Conservation (phyloP, 2,113 vertebrate genomes). For the Plecturocebus donacophilus region DNA sequence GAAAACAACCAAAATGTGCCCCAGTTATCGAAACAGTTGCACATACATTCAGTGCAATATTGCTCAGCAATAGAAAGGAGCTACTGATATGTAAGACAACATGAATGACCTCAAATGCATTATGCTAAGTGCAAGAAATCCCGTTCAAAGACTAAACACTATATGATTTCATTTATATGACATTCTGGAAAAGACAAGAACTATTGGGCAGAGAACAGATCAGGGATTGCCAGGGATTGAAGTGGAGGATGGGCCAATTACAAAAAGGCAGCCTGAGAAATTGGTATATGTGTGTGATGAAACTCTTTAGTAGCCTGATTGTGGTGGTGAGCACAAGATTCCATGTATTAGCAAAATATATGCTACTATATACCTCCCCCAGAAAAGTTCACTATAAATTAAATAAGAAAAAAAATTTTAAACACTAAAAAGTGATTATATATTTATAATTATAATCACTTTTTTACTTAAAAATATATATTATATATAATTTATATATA, state of each 20-base stretch:
- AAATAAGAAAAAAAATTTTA: neutral
- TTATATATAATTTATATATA: too few species aligned
- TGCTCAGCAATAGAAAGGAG: neutral
- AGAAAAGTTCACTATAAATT: neutral
- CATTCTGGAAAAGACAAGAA: neutral
- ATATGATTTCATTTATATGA: neutral
- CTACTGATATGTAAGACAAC: neutral
- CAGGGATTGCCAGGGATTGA: neutral
- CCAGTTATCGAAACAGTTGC: neutral
- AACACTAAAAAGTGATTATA: neutral
- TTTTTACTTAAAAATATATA: too few species aligned
- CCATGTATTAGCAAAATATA: neutral
- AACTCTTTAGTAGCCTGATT: neutral
- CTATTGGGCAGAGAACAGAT: neutral
- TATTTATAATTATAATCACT: neutral
- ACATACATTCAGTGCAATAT: neutral
- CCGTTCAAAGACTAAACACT: neutral
- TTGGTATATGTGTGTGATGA: neutral
- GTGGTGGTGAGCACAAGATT: neutral
- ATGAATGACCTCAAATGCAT: neutral
- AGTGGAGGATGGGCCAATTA: neutral
- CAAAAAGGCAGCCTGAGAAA: fast-evolving
- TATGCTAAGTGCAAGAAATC: neutral
- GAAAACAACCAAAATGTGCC: neutral
- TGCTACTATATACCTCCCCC: neutral